phyloP scores from a whole-genome alignment of 2,888 invertebrate species.

The Incurvaria masculella region DNA sequence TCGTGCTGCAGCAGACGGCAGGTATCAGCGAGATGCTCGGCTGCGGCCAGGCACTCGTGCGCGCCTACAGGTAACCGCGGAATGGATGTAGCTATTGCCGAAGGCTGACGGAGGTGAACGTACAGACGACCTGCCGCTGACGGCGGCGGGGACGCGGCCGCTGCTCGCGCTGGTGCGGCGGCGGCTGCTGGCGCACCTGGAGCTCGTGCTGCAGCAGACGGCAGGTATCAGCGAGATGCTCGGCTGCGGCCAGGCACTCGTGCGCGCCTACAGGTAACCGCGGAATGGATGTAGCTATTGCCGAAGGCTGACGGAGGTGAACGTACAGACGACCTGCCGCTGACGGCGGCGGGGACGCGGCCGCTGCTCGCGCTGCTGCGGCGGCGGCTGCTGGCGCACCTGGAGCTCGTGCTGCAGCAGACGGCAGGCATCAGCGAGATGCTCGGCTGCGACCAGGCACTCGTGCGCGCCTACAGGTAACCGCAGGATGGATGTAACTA shows the following conservation, averaged over 20 bases:
- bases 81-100: too few species aligned
- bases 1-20: slow-evolving; percentile 38
- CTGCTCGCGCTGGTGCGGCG: slow-evolving; percentile 37
- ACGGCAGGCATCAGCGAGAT: slow-evolving; percentile 47
- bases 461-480: slow-evolving; percentile 45
- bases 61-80: slow-evolving; percentile 44
- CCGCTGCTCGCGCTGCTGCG: slow-evolving; percentile 38
- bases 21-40: slow-evolving; percentile 47
- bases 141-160: slow-evolving; percentile 40
- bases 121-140: slow-evolving; percentile 46
- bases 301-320: not conserved
- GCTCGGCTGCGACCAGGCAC: slow-evolving; percentile 41
- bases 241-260: slow-evolving; percentile 40
- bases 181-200: slow-evolving; percentile 35
- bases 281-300: too few species aligned
- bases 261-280: slow-evolving; percentile 45
- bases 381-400: slow-evolving; percentile 35
- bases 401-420: slow-evolving; percentile 34
- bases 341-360: slow-evolving; percentile 41
- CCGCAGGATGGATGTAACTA: too few species aligned
- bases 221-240: slow-evolving; percentile 47
- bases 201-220: slow-evolving; percentile 35
- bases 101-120: too few species aligned
- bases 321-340: slow-evolving; percentile 39
- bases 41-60: slow-evolving; percentile 41